Evolutionary conservation across 2,113 vertebrate species (phyloP).

Genomic region (Sapajus apella): DNA sequence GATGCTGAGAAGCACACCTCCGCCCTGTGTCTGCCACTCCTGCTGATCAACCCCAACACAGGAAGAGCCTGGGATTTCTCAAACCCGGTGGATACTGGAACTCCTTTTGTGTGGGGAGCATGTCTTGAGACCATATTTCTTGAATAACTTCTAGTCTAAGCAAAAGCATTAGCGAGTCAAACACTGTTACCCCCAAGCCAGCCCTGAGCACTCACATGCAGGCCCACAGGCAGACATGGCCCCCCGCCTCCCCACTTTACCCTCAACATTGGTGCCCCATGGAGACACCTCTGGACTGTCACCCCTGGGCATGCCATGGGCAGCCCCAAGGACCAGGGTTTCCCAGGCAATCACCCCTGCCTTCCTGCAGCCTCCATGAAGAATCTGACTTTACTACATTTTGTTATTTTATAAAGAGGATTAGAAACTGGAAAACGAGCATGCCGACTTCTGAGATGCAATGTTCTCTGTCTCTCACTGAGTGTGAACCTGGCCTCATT

Average conservation of each 20-base stretch:
- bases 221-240: background rate
- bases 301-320: background rate
- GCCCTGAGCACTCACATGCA: too few species aligned
- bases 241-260: background rate
- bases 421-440: background rate
- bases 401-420: background rate
- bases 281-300: too few species aligned
- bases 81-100: background rate
- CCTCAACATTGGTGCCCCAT: accelerated
- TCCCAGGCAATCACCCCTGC: background rate
- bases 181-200: background rate
- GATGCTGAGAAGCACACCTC: background rate
- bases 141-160: background rate
- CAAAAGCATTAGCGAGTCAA: background rate
- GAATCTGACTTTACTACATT: background rate
- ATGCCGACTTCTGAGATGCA: background rate
- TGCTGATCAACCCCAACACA: background rate
- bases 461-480: background rate
- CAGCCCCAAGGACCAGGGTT: background rate
- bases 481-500: background rate
- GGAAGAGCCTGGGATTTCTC: background rate
- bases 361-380: background rate
- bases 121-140: background rate
- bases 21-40: too few species aligned
- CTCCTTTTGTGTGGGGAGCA: background rate